Evolutionary conservation across 2,797 vertebrate species (phyloP), one percentile per base, ranked within the genome.

Genomic region (Takifugu rubripes): DNA sequence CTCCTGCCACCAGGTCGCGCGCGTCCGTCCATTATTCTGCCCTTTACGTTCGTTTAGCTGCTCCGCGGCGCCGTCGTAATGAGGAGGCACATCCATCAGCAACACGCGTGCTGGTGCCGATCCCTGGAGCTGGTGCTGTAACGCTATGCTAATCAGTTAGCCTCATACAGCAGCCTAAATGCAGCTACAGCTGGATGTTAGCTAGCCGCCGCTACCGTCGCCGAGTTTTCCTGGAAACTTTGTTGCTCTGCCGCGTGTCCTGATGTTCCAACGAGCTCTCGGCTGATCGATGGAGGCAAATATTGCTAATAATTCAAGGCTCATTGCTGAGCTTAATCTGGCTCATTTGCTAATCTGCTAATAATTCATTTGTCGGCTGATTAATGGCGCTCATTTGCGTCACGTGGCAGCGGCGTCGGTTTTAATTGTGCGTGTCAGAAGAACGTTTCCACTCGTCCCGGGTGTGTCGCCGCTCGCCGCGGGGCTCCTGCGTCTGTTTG

Each of bases 261-360:
- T 17, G 31, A 47, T 56, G 14, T 21, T 10, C 66, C 24, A 61
- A 52, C 43, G 58, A 21, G 24, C 64, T 65, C 60, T 61, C 31
- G 59, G 77, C 72, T 80, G 68, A 84, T 86, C 73, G 72, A 63
- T 74, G 51, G 59, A 66, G 78, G 65, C 68, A 82, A 80, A 87
- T 77, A 81, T 33, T 74, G 74, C 75, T 84, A 84, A 83, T 83
- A 84, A 86, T 87, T 87, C 85, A 89, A 75, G 86, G 78, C 79
- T 89, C 86, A 88, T 86, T 88, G 79, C 66, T 77, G 74, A 61
- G 82, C 74, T 87, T 87, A 85, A 91, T 89, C 82, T 84, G 79
- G 72, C 81, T 88, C 76, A 2, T 77, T 82, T 83, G 75, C 82
- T 86, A 85, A 86, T 81, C 74, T 69, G 76, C 80, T 83, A 79